A percentile compares a stretch with the other conserved stretches of the same genome.
These are phyloP conservation scores for Pachliopta kotzebuea DNA, from an alignment of 2,888 invertebrate species.

Conservation along the genomic window DNA sequence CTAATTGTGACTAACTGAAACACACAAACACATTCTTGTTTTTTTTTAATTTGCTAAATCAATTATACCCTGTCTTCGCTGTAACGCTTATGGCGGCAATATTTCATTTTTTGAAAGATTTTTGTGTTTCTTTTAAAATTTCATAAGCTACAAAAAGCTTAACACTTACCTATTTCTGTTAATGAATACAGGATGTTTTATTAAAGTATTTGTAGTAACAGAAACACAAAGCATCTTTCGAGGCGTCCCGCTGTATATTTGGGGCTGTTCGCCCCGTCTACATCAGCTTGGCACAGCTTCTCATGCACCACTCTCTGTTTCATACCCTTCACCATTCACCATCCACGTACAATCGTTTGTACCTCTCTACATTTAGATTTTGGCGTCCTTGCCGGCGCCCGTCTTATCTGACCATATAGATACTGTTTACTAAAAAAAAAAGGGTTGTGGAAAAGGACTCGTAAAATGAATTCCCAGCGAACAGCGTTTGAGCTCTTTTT, in stretches of 20 bases:
- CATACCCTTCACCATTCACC: conserved; percentile 36
- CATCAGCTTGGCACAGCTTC: conserved; percentile 39
- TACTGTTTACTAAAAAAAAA: conserved; percentile 39
- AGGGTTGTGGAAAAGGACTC: conserved; percentile 78
- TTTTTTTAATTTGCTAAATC: conserved; percentile 11
- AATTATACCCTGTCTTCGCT: not conserved
- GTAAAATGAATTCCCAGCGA: conserved; percentile 35
- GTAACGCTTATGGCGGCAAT: conserved; percentile 11
- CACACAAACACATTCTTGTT: not conserved
- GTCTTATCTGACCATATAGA: conserved; percentile 29
- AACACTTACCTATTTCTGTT: too few relatives aligned
- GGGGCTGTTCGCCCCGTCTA: conserved; percentile 5
- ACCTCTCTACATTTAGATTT: conserved; percentile 27
- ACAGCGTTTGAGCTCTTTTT: conserved; percentile 48
- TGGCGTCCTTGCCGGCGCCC: conserved; percentile 35
- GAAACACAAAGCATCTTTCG: conserved; percentile 18
- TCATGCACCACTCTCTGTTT: conserved; percentile 42
- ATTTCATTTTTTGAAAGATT: not conserved
- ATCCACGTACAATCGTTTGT: conserved; percentile 36
- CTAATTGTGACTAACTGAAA: conserved; percentile 31
- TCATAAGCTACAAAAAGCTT: too few relatives aligned
- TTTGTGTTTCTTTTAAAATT: conserved; percentile 12
- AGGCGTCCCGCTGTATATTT: conserved; percentile 1
- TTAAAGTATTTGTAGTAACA: not conserved
- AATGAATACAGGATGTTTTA: too few relatives aligned